Evolutionary conservation across 1,140 invertebrate species (phyloP).

Genomic region (Doryteuthis pealeii): DNA sequence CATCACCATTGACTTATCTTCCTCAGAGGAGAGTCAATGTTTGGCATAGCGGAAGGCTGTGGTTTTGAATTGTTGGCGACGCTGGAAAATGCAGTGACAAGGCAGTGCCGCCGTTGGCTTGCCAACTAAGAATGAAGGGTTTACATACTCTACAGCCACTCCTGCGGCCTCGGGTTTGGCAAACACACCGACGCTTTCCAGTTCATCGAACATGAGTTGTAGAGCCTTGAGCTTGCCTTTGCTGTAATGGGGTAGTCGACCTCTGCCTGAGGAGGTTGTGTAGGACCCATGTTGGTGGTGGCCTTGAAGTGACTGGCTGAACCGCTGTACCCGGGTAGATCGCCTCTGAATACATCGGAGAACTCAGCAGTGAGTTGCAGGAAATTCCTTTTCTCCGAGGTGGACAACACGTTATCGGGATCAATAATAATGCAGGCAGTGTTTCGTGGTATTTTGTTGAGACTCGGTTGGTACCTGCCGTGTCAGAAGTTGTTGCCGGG

Average conservation of each 20-base stretch:
- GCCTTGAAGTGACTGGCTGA: conserved; percentile 28
- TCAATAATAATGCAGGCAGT: conserved; percentile 7
- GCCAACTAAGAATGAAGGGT: conserved; percentile 18
- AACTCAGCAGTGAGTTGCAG: conserved; percentile 15
- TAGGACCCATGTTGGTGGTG: conserved; percentile 30
- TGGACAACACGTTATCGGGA: conserved; percentile 29
- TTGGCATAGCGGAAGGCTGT: too few relatives aligned
- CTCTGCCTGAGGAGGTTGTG: conserved; percentile 32
- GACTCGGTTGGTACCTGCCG: too few relatives aligned
- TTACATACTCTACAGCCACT: conserved; percentile 20
- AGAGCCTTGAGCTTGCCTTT: conserved; percentile 20
- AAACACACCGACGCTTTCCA: conserved; percentile 21
- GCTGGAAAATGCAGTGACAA: conserved; percentile 34
- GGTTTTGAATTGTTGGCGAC: conserved; percentile 7
- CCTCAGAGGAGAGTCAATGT: too few relatives aligned
- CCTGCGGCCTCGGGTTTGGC: conserved; percentile 24
- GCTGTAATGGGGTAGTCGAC: conserved; percentile 31
- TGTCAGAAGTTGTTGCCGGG: too few relatives aligned
- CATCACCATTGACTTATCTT: too few relatives aligned
- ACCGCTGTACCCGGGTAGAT: conserved; percentile 31
- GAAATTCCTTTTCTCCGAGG: conserved; percentile 20
- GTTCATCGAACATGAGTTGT: conserved; percentile 33
- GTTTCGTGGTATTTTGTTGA: too few relatives aligned
- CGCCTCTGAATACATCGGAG: conserved; percentile 23
- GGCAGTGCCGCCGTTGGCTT: conserved; percentile 23